Percentiles rank a stretch among this genome's conserved stretches.
Evolutionary conservation across 1,140 invertebrate species (phyloP).

Genomic region (Lanistes nyassanus): DNA sequence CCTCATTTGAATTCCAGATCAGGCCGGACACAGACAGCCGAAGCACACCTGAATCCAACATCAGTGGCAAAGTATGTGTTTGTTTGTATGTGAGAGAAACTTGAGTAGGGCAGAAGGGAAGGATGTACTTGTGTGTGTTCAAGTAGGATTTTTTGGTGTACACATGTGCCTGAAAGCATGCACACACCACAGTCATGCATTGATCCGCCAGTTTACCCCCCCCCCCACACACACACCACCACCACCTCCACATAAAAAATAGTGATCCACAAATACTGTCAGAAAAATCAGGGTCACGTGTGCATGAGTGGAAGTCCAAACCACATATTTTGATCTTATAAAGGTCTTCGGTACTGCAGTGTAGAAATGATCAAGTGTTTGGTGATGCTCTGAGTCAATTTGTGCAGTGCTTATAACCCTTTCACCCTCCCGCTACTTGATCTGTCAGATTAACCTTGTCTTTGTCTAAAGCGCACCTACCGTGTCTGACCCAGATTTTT

Average conservation of each 20-base stretch:
- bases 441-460: too few species aligned
- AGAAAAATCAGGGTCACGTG: too few species aligned
- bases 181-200: slow-evolving; percentile 13
- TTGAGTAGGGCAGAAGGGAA: background rate
- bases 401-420: too few species aligned
- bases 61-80: slow-evolving; percentile 36
- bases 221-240: background rate
- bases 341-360: too few species aligned
- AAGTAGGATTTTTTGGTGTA: background rate
- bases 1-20: slow-evolving; percentile 17
- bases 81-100: background rate
- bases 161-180: background rate
- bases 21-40: background rate
- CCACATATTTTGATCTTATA: too few species aligned
- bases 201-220: background rate
- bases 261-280: background rate
- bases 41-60: background rate
- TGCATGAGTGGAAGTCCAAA: too few species aligned
- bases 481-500: too few species aligned
- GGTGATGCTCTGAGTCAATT: too few species aligned
- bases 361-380: too few species aligned
- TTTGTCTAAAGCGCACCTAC: too few species aligned
- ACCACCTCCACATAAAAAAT: background rate
- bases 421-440: too few species aligned
- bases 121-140: slow-evolving; percentile 11